Evolutionary conservation across 2,113 vertebrate genomes (phyloP).

Genomic region (Misgurnus anguillicaudatus): DNA sequence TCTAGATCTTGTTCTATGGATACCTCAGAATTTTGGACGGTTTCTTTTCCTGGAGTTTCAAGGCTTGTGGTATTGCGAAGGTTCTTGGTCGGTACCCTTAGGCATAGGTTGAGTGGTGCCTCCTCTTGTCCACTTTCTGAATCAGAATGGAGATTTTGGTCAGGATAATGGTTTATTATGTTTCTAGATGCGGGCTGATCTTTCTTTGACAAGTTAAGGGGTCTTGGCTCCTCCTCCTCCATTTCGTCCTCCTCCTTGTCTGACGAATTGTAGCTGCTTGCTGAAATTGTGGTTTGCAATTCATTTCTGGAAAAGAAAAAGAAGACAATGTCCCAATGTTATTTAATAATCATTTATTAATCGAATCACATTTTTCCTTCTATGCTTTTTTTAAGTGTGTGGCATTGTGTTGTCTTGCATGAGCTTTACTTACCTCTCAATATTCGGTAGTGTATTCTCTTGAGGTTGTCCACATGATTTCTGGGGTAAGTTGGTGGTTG

Average conservation of each 20-base stretch:
- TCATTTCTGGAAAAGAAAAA: slow-evolving; percentile 58
- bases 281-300: slow-evolving; percentile 1
- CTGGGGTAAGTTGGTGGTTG: slow-evolving; percentile 47
- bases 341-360: no score
- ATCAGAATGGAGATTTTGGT: slow-evolving; percentile 29
- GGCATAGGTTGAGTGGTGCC: slow-evolving; percentile 87
- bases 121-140: slow-evolving; percentile 67
- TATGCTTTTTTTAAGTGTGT: background rate
- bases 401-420: background rate
- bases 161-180: slow-evolving; percentile 25
- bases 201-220: slow-evolving; percentile 91
- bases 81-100: slow-evolving; percentile 73
- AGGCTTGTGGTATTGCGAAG: slow-evolving; percentile 4
- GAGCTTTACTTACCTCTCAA: slow-evolving; percentile 18
- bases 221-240: slow-evolving; percentile 63
- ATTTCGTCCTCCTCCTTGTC: slow-evolving; percentile 56
- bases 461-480: slow-evolving; percentile 55
- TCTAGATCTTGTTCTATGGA: slow-evolving; percentile 67
- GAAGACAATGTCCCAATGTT: background rate
- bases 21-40: background rate
- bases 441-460: slow-evolving; percentile 57
- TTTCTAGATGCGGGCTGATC: slow-evolving; percentile 54
- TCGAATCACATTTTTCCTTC: no score
- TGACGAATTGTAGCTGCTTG: slow-evolving; percentile 26
- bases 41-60: background rate